phyloP scores from a whole-genome alignment of 2,888 invertebrate genomes.

The Microplitis deprimator region DNA sequence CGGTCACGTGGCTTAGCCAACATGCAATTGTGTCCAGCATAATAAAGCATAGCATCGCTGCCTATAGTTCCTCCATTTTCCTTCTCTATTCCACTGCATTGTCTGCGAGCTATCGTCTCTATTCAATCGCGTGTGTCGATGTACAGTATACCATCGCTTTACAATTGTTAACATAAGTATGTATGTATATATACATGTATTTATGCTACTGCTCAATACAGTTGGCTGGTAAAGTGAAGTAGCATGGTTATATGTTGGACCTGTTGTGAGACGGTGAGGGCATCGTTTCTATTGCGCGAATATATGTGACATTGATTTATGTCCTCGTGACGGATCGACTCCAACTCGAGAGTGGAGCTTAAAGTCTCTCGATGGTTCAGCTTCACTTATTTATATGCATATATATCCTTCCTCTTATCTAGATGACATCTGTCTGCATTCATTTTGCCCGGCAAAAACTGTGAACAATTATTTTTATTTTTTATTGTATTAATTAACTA shows the following conservation, averaged over 20 bases:
- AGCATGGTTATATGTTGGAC: conserved; percentile 43
- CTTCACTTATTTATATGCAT: conserved; percentile 25
- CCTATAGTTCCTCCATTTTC: conserved; percentile 40
- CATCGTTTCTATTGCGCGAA: conserved; percentile 47
- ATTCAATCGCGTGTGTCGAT: conserved; percentile 29
- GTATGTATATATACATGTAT: conserved; percentile 19
- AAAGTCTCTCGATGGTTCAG: conserved; percentile 42
- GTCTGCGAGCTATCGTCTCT: conserved; percentile 21
- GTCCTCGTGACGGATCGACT: conserved; percentile 62
- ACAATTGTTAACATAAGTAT: background rate
- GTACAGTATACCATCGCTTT: conserved; percentile 7
- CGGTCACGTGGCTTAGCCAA: conserved; percentile 71
- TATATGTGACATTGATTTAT: conserved; percentile 64
- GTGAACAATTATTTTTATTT: conserved; percentile 9
- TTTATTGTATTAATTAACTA: conserved; percentile 10
- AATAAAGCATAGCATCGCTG: conserved; percentile 65
- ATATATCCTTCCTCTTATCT: conserved; percentile 5
- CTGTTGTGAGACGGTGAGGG: conserved; percentile 32
- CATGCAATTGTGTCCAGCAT: conserved; percentile 72
- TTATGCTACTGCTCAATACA: conserved; percentile 26
- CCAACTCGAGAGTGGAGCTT: conserved; percentile 28
- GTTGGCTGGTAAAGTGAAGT: conserved; percentile 38
- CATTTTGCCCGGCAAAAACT: conserved; percentile 1
- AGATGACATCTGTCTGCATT: conserved; percentile 21
- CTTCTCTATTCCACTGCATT: conserved; percentile 11